Evolutionary conservation across 2,888 invertebrate species (phyloP), one percentile per base, ranked within the genome.

Genomic region (Cantharis nigra): DNA sequence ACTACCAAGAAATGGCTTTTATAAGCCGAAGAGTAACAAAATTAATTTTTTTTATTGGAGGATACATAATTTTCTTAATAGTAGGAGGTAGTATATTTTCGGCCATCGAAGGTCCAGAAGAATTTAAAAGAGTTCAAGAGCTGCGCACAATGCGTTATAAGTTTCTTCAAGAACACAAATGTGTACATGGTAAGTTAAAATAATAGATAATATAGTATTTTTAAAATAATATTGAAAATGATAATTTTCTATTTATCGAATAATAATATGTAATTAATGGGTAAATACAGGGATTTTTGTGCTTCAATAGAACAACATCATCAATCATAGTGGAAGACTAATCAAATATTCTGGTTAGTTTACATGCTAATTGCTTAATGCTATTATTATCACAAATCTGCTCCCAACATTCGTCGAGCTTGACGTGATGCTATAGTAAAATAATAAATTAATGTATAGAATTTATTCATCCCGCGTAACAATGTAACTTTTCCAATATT

Each of bases 11-110:
- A 16, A 85, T 85, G 85, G 82, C 83, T 78, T 80, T 85, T 69
- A 82, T 82, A 63, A 84, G 82, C 77, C 81, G 84, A 71, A 85
- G 85, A 79, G 82, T 85, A 77, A 86, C 86, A 79, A 88, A 88
- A 81, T 86, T 87, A 77, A 85, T 89, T 73, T 86, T 89, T 69
- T 90, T 90, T 84, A 71, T 84, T 87, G 74, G 84, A 86, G 83
- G 88, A 84, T 79, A 91, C 84, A 80, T 91, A 23, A 84, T 92
- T 62, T 94, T 92, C 86, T 87, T 94, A 78, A 88, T 93, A 49
- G 87, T 94, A 86, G 96, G 96, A 16, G 96, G 96, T 0, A 90
- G 92, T 16, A 92, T 96, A 78, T 96, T 96, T 87, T 93, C 94
- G 76, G 91, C 93, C n/a, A 93, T 95, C 81, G 96, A 96, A 88